Evolutionary conservation across 2,797 vertebrate genomes (phyloP), one percentile per base, ranked within the genome.

Genomic region (Crax fasciolata): DNA sequence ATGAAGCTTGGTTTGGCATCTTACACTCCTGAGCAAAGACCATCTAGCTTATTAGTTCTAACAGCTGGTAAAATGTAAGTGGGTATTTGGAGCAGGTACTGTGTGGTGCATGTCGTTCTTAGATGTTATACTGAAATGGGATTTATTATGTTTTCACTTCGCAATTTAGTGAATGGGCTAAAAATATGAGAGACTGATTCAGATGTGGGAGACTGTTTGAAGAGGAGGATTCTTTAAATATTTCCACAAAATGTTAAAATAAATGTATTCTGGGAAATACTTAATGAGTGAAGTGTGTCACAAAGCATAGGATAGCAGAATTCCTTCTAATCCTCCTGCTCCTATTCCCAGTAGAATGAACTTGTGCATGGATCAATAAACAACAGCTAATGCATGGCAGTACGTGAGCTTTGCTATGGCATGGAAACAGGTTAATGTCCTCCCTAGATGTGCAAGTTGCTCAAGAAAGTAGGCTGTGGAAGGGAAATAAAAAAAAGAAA

Each of bases 101-200:
- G 18, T 80, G 89, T 57, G 59, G 13, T 67, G 23, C n/a, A n/a
- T 75, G 14, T 66, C 48, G 48, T 83, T 80, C 8, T 63, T 82
- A 13, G 10, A 5, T 7, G 65, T 91, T 82, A 30, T 11, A 11
- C 51, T 79, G 25, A 1, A 0, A 27, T 57, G 35, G 62, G 14
- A 15, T 68, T 68, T 87, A 67, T 87, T 90, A 16, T 8, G 24
- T 74, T 90, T 87, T 72, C 39, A 58, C 41, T 87, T 85, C 48
- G 74, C 35, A 79, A 94, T 91, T 62, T 63, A 93, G 84, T 94
- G 94, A 96, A 93, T 95, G 87, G 70, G 55, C 94, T 96, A 91
- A 92, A 96, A 96, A 94, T 96, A 89, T 19, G 5, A 58, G 30
- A 55, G 46, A 81, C 43, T 92, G 92, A 95, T 89, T 97, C 87